Evolutionary conservation across 2,888 invertebrate genomes (phyloP).

Genomic region (Halictus ligatus): DNA sequence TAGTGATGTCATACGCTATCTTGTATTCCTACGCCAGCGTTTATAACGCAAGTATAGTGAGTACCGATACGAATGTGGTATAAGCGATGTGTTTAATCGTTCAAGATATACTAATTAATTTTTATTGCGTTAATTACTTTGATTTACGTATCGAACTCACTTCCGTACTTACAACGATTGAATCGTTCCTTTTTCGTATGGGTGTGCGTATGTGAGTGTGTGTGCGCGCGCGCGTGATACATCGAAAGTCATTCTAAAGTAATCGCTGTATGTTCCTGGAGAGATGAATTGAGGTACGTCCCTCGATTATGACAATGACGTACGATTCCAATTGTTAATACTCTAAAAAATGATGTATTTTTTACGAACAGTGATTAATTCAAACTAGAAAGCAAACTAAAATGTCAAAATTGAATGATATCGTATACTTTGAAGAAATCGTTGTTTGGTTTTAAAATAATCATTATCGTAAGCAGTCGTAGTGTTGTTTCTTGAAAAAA

Average conservation of each 20-base stretch:
- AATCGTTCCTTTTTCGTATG: not conserved
- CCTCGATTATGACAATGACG: not conserved
- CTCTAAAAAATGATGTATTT: not conserved
- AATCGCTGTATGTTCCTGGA: not conserved
- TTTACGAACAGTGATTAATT: not conserved
- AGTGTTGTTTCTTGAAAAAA: not conserved
- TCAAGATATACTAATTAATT: not conserved
- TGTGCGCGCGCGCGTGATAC: too few relatives aligned
- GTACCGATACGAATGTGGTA: constrained; percentile 35
- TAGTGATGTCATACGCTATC: constrained; percentile 81
- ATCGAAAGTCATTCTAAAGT: not conserved
- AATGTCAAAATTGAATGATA: not conserved
- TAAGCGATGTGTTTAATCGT: not conserved
- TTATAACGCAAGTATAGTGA: constrained; percentile 46
- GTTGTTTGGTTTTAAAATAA: not conserved
- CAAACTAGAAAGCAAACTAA: not conserved
- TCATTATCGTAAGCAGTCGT: not conserved
- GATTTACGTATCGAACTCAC: not conserved
- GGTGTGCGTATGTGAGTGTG: too few relatives aligned
- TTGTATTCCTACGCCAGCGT: constrained; percentile 80
- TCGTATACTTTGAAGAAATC: not conserved
- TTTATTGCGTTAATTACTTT: not conserved
- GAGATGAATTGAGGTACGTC: not conserved
- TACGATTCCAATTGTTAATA: not conserved
- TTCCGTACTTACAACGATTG: not conserved